Evolutionary conservation across 2,888 invertebrate genomes (phyloP).

Genomic region (Plutella xylostella): DNA sequence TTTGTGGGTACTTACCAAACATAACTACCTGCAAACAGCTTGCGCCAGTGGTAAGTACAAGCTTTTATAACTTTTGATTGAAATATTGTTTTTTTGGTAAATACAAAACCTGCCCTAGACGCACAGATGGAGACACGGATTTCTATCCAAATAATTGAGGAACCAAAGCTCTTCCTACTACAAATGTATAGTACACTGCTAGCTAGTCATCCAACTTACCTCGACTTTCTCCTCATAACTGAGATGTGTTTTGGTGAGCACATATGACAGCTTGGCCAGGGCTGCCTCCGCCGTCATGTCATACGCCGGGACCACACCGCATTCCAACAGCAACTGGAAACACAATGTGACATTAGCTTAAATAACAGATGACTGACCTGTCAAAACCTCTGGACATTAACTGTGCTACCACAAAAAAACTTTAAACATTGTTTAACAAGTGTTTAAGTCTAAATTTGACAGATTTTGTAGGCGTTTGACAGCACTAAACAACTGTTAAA

Average conservation of each 20-base stretch:
- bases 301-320: conserved; percentile 82
- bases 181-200: not conserved
- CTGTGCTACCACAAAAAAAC: too few relatives aligned
- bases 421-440: too few relatives aligned
- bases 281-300: conserved; percentile 97
- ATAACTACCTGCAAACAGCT: not conserved
- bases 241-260: conserved; percentile 83
- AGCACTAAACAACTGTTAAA: too few relatives aligned
- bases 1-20: not conserved
- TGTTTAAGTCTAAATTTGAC: too few relatives aligned
- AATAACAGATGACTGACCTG: too few relatives aligned
- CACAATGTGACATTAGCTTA: not conserved
- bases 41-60: not conserved
- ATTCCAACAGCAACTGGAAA: conserved; percentile 63
- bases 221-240: conserved; percentile 73
- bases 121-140: too few relatives aligned
- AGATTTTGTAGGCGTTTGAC: too few relatives aligned
- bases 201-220: conserved; percentile 46
- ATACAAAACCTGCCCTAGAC: not conserved
- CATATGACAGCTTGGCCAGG: conserved; percentile 89
- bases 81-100: not conserved
- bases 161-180: not conserved
- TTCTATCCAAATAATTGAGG: too few relatives aligned
- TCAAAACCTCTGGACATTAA: too few relatives aligned
- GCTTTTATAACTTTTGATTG: not conserved